Base-by-base conservation (phyloP, 1,140 invertebrate species). In the Aphaenogaster ashmeadi region DNA sequence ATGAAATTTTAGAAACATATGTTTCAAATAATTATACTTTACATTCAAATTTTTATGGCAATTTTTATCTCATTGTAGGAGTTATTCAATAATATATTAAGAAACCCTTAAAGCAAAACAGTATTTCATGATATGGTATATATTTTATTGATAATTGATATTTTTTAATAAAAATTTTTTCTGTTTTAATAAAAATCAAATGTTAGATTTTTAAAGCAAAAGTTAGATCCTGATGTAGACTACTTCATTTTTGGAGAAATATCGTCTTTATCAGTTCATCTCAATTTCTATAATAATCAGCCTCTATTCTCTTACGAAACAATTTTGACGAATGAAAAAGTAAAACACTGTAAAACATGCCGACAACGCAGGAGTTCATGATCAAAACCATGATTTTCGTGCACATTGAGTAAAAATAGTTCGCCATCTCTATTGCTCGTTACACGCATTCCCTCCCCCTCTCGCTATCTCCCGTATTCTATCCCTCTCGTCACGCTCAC, bases 371-470 rank as follows among this genome's bases (percentile, higher is more conserved):
- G 18, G 11, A 62, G 27, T 84, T 27, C 18, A 21, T 47, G 44
- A 84, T 62, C 27, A 60, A 60, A 83, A 84, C 47, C 69, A 60
- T 60, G 54, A 84, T 75, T 84, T 84, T 84, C 71, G 33, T 11
- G 33, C 54, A 41, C 11, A 62, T 75, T n/a, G 56, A 38, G 44
- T 64, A 86, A 87, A 90, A 90, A 87, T 67, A 87, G 84, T 81
- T 74, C 9, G 41, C 66, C 36, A 36, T 50, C 58, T 85, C 52
- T 52, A 44, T 33, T 18, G 36, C 64, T 80, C 41, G 71, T 66
- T 44, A 36, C 44, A 50, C 44, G 47, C 21, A 75, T 38, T 71
- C 69, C 11, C 18, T 36, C 6, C 69, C 52, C 13, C 33, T 75
- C 56, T 75, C n/a, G 18, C 41, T 52, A 58, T 36, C 52, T 13